A percentile compares a stretch with the other conserved stretches of the same genome.
Evolutionary conservation across 2,888 invertebrate species (phyloP).

Genomic region (Oscheius myriophilus): DNA sequence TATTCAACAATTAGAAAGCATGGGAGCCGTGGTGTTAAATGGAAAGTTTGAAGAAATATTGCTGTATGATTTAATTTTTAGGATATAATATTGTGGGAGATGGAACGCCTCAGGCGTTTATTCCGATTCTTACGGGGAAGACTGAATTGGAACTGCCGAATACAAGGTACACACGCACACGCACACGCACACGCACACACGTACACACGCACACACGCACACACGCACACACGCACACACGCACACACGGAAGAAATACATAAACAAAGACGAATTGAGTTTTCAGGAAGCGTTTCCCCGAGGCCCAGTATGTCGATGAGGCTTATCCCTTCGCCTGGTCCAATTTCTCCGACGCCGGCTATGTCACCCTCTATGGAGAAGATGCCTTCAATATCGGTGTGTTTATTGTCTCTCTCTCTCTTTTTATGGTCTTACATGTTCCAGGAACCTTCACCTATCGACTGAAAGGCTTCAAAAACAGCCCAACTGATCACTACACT

Average conservation of each 20-base stretch:
- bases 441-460: constrained; percentile 84
- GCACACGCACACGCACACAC: too few species aligned
- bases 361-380: constrained; percentile 83
- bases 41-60: neutral
- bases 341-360: constrained; percentile 70
- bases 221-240: too few species aligned
- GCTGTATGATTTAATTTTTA: neutral
- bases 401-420: too few species aligned
- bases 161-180: too few species aligned
- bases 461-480: constrained; percentile 83
- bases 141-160: constrained; percentile 43
- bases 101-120: constrained; percentile 8
- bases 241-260: too few species aligned
- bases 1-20: neutral
- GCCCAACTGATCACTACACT: constrained; percentile 90
- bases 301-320: constrained; percentile 72
- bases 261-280: too few species aligned
- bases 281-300: constrained; percentile 64
- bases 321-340: constrained; percentile 73
- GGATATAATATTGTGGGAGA: constrained; percentile 20
- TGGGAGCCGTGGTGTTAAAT: constrained; percentile 8
- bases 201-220: too few species aligned
- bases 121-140: constrained; percentile 10
- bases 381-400: constrained; percentile 83
- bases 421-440: too few species aligned